phyloP scores from a whole-genome alignment of 2,797 vertebrate genomes.

The Girardinus metallicus region DNA sequence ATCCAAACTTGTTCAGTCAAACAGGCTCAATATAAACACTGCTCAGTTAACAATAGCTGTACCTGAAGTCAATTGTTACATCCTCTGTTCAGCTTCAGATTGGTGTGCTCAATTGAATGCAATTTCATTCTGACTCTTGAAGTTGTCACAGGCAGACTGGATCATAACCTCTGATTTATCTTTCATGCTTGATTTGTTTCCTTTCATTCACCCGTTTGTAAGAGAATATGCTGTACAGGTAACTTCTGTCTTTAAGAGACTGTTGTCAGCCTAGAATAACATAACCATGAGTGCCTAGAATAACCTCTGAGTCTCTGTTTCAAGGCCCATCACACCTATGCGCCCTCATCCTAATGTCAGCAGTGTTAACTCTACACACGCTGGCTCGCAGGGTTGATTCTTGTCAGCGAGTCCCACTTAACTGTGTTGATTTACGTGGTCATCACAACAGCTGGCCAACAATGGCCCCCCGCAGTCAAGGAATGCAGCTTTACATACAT shows the following conservation, averaged over 20 bases:
- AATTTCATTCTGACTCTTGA: constrained; percentile 22
- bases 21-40: neutral
- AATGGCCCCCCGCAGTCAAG: constrained; percentile 49
- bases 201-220: neutral
- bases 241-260: constrained; percentile 1
- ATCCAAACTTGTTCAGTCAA: neutral
- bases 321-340: neutral
- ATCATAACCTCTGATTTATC: constrained; percentile 16
- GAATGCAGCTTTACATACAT: constrained; percentile 32
- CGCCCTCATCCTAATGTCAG: constrained; percentile 50
- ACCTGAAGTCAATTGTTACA: neutral
- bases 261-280: neutral
- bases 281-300: neutral
- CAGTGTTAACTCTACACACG: constrained; percentile 37
- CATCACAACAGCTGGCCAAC: constrained; percentile 56
- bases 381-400: constrained; percentile 58
- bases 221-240: constrained; percentile 6
- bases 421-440: constrained; percentile 71
- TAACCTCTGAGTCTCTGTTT: constrained; percentile 1
- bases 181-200: constrained; percentile 41
- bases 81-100: neutral
- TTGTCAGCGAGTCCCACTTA: constrained; percentile 65
- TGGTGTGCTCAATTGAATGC: constrained; percentile 28
- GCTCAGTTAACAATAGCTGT: neutral
- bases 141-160: constrained; percentile 13